Conservation (phyloP, 1,140 invertebrate genomes). For the Caenorhabditis elegans region DNA sequence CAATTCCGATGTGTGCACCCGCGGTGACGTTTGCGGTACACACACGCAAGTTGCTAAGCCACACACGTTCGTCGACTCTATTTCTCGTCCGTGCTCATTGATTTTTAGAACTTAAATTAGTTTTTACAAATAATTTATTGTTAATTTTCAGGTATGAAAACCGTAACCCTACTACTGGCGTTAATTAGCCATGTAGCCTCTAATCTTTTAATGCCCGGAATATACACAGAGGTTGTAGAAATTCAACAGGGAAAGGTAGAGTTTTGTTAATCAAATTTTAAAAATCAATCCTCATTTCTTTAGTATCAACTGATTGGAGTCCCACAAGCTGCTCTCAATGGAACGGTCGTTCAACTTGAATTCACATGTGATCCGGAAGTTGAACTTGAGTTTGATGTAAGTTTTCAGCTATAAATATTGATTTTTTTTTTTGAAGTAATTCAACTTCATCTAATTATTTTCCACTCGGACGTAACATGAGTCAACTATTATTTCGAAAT, state of each 20-base stretch:
- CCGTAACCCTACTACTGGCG: background rate
- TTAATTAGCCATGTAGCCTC: background rate
- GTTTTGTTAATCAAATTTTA: background rate
- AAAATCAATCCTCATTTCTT: background rate
- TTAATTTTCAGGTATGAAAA: constrained; percentile 21
- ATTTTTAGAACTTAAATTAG: background rate
- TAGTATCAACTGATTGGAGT: constrained; percentile 63
- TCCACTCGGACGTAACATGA: no score
- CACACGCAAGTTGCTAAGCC: no score
- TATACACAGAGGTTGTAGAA: constrained; percentile 15
- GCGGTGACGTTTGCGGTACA: background rate
- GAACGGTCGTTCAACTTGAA: constrained; percentile 62
- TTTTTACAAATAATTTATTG: background rate
- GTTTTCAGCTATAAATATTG: background rate
- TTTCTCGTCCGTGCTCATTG: background rate
- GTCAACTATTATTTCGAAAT: background rate
- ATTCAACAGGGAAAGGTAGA: constrained; percentile 31
- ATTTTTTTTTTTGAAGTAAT: no score
- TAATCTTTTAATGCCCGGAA: constrained; percentile 36
- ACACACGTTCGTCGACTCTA: background rate
- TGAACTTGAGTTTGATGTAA: constrained; percentile 37
- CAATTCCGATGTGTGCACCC: background rate
- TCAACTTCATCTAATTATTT: no score
- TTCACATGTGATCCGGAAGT: constrained; percentile 46
- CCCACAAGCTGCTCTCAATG: constrained; percentile 62